phyloP scores from a whole-genome alignment of 37 sponge, comb jelly and placozoan genomes.

The Spongilla lacustris region DNA sequence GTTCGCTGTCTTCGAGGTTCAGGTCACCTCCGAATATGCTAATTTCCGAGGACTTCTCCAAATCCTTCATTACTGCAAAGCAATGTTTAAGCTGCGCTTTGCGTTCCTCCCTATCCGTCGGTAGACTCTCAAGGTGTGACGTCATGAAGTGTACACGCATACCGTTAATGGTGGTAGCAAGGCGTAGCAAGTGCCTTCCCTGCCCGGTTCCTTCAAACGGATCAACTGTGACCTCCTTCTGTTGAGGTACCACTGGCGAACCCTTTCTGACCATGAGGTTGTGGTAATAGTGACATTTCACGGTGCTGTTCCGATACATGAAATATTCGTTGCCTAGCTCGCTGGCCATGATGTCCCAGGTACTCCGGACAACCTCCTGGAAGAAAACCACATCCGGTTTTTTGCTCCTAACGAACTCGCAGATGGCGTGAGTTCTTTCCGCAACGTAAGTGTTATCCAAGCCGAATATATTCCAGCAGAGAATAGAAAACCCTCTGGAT shows the following conservation, averaged over 20 bases:
- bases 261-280: background rate
- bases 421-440: constrained; percentile 6
- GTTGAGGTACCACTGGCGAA: background rate
- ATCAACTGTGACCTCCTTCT: background rate
- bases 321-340: background rate
- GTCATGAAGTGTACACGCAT: background rate
- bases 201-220: background rate
- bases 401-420: background rate
- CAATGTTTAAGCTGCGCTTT: background rate
- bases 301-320: background rate
- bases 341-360: background rate
- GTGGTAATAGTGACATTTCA: constrained; percentile 6
- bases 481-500: background rate
- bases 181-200: background rate
- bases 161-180: background rate
- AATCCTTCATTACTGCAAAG: background rate
- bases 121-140: constrained; percentile 7
- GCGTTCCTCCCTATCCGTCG: background rate
- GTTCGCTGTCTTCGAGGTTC: background rate
- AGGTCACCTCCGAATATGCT: constrained; percentile 8
- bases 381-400: constrained; percentile 6
- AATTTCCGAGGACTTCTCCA: background rate
- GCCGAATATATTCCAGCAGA: constrained; percentile 11
- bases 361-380: constrained; percentile 7
- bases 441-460: background rate